Percentiles rank a stretch among this genome's conserved stretches.
phyloP scores from a whole-genome alignment of 1,140 invertebrate species.

The Asbolus verrucosus region DNA sequence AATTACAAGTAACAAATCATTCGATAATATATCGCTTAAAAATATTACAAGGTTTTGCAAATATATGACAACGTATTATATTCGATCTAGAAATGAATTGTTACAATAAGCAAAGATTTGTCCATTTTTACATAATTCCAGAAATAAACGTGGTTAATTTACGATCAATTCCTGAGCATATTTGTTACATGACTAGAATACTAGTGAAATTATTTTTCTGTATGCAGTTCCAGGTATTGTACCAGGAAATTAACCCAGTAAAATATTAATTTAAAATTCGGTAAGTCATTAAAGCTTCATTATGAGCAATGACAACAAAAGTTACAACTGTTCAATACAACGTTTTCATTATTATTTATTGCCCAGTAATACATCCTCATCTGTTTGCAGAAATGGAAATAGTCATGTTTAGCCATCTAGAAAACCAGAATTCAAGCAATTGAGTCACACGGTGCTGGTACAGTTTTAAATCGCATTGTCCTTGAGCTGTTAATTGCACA shows the following conservation, averaged over 20 bases:
- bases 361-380: too few species aligned
- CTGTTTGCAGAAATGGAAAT: neutral
- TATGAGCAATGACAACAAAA: neutral
- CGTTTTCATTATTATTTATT: too few species aligned
- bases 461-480: too few species aligned
- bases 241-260: constrained; percentile 12
- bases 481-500: too few species aligned
- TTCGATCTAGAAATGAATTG: neutral
- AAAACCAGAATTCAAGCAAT: too few species aligned
- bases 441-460: too few species aligned
- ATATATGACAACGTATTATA: constrained; percentile 18
- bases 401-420: neutral
- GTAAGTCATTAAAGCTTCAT: neutral
- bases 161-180: neutral
- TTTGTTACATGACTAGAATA: neutral
- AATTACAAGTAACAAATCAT: constrained; percentile 32
- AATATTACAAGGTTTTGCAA: constrained; percentile 30
- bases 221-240: neutral
- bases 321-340: too few species aligned
- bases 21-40: constrained; percentile 31
- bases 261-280: neutral
- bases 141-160: neutral
- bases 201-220: too few species aligned
- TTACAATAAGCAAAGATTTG: neutral
- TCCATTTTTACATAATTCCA: neutral